A percentile compares a stretch with the other conserved stretches of the same genome.
Evolutionary conservation across 2,113 vertebrate species (phyloP).

Genomic region (Probosciger aterrimus): DNA sequence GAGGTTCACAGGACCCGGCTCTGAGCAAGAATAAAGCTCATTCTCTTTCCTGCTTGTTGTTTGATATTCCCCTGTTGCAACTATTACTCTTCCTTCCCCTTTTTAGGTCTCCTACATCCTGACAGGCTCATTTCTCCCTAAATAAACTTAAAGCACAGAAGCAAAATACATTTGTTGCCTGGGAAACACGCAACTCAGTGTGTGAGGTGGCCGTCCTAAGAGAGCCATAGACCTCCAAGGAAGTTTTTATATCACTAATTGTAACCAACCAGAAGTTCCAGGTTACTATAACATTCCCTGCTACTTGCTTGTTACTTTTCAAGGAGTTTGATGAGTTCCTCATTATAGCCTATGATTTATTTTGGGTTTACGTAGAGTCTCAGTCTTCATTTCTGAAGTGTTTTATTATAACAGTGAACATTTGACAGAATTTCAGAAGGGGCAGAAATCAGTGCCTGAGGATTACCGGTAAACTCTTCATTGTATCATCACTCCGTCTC

Average conservation of each 20-base stretch:
- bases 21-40: not conserved
- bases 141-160: conserved; percentile 51
- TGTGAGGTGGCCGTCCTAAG: conserved; percentile 12
- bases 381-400: not conserved
- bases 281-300: conserved; percentile 3
- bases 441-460: not conserved
- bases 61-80: conserved; percentile 19
- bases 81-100: conserved; percentile 38
- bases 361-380: not conserved
- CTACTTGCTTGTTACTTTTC: not conserved
- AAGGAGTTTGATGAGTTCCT: not conserved
- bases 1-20: not conserved
- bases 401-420: not conserved
- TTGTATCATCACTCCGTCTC: not conserved
- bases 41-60: not conserved
- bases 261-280: conserved; percentile 1
- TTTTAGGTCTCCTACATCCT: conserved; percentile 50
- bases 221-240: conserved; percentile 59
- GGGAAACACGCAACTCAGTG: conserved; percentile 23
- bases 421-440: not conserved
- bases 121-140: conserved; percentile 22
- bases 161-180: conserved; percentile 62
- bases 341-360: not conserved
- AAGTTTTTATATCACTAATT: conserved; percentile 48
- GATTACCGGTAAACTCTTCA: not conserved